A percentile compares a stretch with the other conserved stretches of the same genome.
Conservation (phyloP, 2,113 vertebrate genomes). For the Morone chrysops region DNA sequence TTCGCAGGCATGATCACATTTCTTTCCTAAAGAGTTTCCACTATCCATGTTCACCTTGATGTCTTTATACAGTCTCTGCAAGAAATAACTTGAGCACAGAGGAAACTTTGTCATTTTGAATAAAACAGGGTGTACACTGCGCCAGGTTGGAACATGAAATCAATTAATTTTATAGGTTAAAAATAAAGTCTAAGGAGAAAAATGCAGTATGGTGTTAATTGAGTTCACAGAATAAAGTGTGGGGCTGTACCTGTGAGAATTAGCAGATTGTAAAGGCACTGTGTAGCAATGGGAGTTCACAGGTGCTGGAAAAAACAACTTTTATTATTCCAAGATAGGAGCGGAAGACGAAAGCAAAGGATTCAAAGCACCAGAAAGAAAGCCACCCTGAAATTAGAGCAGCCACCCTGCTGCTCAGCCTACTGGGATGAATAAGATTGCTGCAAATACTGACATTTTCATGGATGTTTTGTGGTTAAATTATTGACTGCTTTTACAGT, state of each 20-base stretch:
- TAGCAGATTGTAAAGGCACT: slow-evolving; percentile 67
- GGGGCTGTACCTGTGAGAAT: slow-evolving; percentile 84
- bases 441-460: not conserved
- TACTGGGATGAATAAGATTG: not conserved
- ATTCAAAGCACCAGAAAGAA: slow-evolving; percentile 3
- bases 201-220: slow-evolving; percentile 83
- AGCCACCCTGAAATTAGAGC: slow-evolving; percentile 25
- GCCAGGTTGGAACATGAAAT: slow-evolving; percentile 74
- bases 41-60: slow-evolving; percentile 36
- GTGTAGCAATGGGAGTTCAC: slow-evolving; percentile 66
- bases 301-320: slow-evolving; percentile 50
- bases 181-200: slow-evolving; percentile 76
- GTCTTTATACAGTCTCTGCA: slow-evolving; percentile 22
- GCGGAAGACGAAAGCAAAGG: slow-evolving; percentile 16
- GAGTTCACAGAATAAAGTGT: slow-evolving; percentile 84
- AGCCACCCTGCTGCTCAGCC: not conserved
- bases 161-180: slow-evolving; percentile 77
- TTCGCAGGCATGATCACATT: slow-evolving; percentile 19
- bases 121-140: slow-evolving; percentile 50
- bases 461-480: not conserved
- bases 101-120: slow-evolving; percentile 41
- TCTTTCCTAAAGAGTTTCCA: slow-evolving; percentile 17
- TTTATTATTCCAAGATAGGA: slow-evolving; percentile 44
- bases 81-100: slow-evolving; percentile 37
- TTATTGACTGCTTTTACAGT: not conserved